phyloP scores from a whole-genome alignment of 2,888 invertebrate species.

The Machimus atricapillus region DNA sequence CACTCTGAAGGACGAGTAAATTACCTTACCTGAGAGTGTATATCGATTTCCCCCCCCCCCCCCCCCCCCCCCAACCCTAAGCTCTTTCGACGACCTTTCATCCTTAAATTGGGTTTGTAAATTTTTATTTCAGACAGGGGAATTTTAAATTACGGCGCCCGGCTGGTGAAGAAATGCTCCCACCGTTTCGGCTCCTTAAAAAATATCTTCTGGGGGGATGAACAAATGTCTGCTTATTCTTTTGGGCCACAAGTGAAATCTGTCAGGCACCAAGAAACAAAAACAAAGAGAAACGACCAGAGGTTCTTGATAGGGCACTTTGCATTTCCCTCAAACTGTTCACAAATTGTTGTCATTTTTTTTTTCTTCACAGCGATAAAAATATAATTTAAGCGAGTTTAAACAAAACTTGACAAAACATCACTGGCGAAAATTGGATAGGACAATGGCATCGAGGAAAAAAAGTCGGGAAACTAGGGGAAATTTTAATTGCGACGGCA shows the following conservation, averaged over 20 bases:
- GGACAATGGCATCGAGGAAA: background rate
- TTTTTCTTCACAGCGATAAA: constrained; percentile 11
- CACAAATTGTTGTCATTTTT: constrained; percentile 15
- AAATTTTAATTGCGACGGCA: background rate
- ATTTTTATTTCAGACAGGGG: constrained; percentile 40
- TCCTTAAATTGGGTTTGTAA: constrained; percentile 41
- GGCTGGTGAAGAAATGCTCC: background rate
- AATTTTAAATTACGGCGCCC: constrained; percentile 25
- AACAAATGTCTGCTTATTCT: background rate
- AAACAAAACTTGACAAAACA: background rate
- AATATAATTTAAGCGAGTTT: background rate
- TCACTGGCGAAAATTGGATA: background rate
- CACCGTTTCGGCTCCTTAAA: background rate
- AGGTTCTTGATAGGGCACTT: background rate
- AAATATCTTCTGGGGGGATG: background rate
- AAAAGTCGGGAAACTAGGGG: background rate
- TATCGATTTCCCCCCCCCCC: constrained; percentile 10
- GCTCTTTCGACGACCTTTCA: background rate
- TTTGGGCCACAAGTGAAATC: background rate
- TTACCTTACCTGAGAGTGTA: constrained; percentile 32
- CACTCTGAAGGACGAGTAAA: background rate
- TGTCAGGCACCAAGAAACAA: background rate
- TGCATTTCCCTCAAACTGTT: constrained; percentile 8
- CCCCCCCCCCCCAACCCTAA: background rate
- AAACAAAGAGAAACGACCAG: background rate